phyloP scores from a whole-genome alignment of 64 coral and sea anemone species.

The Acropora tenuis region DNA sequence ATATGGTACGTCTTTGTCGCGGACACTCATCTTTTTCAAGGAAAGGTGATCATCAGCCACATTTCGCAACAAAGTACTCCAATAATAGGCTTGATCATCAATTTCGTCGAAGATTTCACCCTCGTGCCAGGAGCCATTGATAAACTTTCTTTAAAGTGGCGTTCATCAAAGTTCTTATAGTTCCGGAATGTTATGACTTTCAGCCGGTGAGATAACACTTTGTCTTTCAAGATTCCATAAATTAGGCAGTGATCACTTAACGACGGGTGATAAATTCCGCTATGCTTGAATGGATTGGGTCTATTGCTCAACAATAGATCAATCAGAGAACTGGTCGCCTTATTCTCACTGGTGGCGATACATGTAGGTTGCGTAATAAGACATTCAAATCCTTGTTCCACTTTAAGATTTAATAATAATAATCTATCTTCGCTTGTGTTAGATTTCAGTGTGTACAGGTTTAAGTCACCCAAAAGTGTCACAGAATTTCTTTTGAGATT shows the following conservation, averaged over 20 bases:
- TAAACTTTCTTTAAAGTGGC: background rate
- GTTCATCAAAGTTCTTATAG: background rate
- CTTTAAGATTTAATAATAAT: constrained; percentile 38
- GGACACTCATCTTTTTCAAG: constrained; percentile 9
- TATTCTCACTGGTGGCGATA: background rate
- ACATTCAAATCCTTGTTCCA: too few relatives aligned
- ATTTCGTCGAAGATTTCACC: too few relatives aligned
- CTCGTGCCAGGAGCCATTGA: constrained; percentile 14
- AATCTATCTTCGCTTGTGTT: constrained; percentile 41
- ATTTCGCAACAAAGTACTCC: too few relatives aligned
- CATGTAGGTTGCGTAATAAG: background rate
- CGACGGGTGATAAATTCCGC: background rate
- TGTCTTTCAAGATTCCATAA: constrained; percentile 42
- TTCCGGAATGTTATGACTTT: too few relatives aligned
- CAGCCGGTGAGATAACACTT: background rate
- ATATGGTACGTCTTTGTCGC: constrained; percentile 32
- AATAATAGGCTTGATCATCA: too few relatives aligned
- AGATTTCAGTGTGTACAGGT: constrained; percentile 20
- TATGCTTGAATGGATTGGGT: constrained; percentile 43
- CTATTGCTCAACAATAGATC: constrained; percentile 20
- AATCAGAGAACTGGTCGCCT: constrained; percentile 18
- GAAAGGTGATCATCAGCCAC: background rate
- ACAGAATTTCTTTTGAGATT: constrained; percentile 16
- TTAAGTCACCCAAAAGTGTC: too few relatives aligned
- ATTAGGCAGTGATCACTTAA: constrained; percentile 35